phyloP scores from a whole-genome alignment of 2,113 vertebrate species.

The Atherinomorus stipes region DNA sequence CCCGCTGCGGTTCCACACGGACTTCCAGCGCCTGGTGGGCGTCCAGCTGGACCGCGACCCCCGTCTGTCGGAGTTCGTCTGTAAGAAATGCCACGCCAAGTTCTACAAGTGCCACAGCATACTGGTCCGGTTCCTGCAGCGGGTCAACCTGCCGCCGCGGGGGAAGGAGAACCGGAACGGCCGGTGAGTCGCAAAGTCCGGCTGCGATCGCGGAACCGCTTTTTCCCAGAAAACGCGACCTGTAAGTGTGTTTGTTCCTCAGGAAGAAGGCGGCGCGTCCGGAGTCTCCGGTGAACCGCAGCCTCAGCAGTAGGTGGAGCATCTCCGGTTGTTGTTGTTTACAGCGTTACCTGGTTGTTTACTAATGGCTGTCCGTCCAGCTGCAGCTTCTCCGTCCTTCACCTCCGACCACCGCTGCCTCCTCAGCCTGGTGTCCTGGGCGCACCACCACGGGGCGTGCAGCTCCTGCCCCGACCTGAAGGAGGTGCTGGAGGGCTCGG shows the following conservation, averaged over 20 bases:
- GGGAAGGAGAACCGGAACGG: conserved; percentile 64
- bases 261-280: too few relatives aligned
- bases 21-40: conserved; percentile 93
- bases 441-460: conserved; percentile 89
- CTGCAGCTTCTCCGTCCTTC: conserved; percentile 71
- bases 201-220: neutral
- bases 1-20: conserved; percentile 86
- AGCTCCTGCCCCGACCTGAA: conserved; percentile 85
- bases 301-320: too few relatives aligned
- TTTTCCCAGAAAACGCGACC: neutral
- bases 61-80: conserved; percentile 88
- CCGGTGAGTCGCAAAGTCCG: conserved; percentile 68
- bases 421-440: conserved; percentile 89
- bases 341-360: neutral
- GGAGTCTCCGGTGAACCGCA: too few relatives aligned
- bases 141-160: conserved; percentile 87
- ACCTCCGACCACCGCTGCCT: conserved; percentile 88
- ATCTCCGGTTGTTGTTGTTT: accelerated
- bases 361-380: neutral
- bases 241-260: accelerated
- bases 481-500: conserved; percentile 87
- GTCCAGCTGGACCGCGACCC: conserved; percentile 89
- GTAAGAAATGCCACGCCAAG: conserved; percentile 93
- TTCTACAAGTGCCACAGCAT: conserved; percentile 95
- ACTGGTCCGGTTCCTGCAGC: conserved; percentile 90